Evolutionary conservation across 2,113 vertebrate genomes (phyloP).

Genomic region (Lichenostomus cassidix): DNA sequence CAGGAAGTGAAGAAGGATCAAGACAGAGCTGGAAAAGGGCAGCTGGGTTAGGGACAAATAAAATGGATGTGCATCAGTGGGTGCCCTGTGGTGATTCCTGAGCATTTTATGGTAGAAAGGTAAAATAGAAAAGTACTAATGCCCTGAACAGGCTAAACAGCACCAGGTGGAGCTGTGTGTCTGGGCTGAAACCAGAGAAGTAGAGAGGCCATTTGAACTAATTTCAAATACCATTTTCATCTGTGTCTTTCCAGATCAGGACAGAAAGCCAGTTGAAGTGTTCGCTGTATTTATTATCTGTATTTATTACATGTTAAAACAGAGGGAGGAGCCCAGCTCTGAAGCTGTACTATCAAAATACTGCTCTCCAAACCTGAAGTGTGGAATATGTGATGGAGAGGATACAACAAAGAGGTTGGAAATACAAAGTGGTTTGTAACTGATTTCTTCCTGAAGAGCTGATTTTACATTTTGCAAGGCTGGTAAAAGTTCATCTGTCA

Average conservation of each 20-base stretch:
- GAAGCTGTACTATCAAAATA: background rate
- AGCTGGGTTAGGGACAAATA: background rate
- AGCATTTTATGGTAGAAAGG: background rate
- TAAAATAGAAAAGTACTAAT: background rate
- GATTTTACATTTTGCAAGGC: background rate
- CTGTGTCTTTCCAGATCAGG: background rate
- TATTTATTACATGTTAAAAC: background rate
- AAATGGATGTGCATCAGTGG: background rate
- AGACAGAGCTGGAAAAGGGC: background rate
- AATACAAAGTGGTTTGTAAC: background rate
- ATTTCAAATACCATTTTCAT: background rate
- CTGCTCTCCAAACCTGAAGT: background rate
- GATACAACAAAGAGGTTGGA: background rate
- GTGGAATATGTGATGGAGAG: background rate
- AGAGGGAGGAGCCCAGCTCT: background rate
- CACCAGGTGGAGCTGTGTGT: background rate
- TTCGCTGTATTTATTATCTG: background rate
- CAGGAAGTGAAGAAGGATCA: background rate
- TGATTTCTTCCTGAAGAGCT: background rate
- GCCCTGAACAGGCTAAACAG: background rate
- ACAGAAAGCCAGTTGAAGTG: background rate
- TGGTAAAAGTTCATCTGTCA: background rate
- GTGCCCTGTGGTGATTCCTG: background rate
- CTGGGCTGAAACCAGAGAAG: background rate
- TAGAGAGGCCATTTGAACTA: background rate